phyloP scores from a whole-genome alignment of 2,888 invertebrate genomes.

The Erynnis tages region DNA sequence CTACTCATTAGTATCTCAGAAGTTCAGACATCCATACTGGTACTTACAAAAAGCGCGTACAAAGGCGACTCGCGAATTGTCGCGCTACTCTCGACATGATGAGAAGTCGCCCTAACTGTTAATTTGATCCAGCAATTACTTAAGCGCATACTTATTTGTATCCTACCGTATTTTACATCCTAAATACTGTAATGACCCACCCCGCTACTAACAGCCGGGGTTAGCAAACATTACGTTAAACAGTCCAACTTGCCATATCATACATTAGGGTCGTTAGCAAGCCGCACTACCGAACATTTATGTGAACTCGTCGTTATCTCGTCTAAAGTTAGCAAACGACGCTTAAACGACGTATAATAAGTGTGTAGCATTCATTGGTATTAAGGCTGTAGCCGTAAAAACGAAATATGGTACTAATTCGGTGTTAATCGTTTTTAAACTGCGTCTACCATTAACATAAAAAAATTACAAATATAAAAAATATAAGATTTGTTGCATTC shows the following conservation, averaged over 20 bases:
- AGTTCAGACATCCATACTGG: too few relatives aligned
- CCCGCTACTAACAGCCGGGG: background rate
- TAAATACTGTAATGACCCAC: too few relatives aligned
- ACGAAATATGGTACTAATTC: conserved; percentile 1
- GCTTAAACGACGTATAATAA: conserved; percentile 3
- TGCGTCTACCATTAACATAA: background rate
- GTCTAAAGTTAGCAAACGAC: background rate
- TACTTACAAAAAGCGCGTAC: too few relatives aligned
- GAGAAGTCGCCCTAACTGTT: too few relatives aligned
- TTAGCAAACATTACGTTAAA: background rate
- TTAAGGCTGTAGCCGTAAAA: background rate
- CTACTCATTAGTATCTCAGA: too few relatives aligned
- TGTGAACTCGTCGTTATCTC: background rate
- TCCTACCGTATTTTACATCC: background rate
- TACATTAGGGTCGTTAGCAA: conserved; percentile 5
- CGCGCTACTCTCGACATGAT: too few relatives aligned
- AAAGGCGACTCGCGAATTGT: too few relatives aligned
- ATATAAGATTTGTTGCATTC: too few relatives aligned
- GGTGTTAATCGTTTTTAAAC: background rate
- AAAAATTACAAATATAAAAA: background rate
- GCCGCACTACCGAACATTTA: background rate
- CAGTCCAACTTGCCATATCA: conserved; percentile 5
- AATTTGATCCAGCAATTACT: background rate
- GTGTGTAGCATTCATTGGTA: background rate
- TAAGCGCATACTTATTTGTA: background rate